Conservation (phyloP, 2,888 invertebrate species). For the Dusona sp. region DNA sequence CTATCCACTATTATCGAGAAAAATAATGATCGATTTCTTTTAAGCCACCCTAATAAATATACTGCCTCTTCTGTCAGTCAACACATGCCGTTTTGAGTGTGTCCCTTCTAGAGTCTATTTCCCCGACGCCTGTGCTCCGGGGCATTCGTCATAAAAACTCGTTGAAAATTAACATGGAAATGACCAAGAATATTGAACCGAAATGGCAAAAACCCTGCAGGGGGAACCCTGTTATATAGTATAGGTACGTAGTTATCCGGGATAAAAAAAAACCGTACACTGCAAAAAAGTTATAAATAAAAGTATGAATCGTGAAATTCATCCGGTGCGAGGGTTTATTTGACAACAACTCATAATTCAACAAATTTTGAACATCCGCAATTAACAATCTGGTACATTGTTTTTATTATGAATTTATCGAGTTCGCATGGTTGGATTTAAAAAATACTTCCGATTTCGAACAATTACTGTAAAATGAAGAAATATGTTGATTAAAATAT, state of each 20-base stretch:
- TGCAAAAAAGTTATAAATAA: not conserved
- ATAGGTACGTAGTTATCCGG: not conserved
- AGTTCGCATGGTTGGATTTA: not conserved
- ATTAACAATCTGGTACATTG: not conserved
- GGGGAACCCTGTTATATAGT: conserved; percentile 21
- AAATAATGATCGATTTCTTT: too few relatives aligned
- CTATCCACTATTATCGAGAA: too few relatives aligned
- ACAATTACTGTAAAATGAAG: not conserved
- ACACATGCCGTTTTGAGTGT: conserved; percentile 47
- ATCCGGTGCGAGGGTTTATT: too few relatives aligned
- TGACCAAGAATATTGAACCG: conserved; percentile 79
- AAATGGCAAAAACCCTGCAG: conserved; percentile 63
- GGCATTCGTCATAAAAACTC: conserved; percentile 79
- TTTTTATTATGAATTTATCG: not conserved
- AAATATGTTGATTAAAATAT: not conserved
- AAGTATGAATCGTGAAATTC: conserved; percentile 2
- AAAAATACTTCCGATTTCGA: too few relatives aligned
- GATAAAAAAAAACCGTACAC: not conserved
- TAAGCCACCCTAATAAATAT: too few relatives aligned
- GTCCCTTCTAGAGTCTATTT: conserved; percentile 75
- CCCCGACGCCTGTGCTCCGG: conserved; percentile 81
- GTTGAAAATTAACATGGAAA: conserved; percentile 83
- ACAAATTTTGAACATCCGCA: not conserved
- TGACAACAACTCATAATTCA: not conserved
- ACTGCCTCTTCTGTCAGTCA: conserved; percentile 20